These are phyloP conservation scores for Sarcophaga carnaria DNA, from an alignment of 2,888 invertebrate genomes.

Conservation along the genomic window DNA sequence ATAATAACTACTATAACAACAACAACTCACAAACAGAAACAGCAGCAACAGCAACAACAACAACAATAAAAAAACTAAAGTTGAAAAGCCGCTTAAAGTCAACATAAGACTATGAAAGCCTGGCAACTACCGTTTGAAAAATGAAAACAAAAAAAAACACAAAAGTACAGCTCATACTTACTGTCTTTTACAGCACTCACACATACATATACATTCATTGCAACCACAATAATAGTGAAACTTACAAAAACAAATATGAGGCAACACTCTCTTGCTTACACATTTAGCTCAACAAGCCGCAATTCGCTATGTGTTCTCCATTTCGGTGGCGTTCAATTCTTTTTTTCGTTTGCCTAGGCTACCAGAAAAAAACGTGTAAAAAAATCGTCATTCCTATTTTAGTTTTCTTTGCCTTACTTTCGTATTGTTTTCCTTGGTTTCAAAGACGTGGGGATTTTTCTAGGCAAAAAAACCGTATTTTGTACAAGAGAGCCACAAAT, in stretches of 20 bases:
- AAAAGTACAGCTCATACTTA: background rate
- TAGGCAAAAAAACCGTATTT: background rate
- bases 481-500: background rate
- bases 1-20: background rate
- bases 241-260: background rate
- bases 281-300: slow-evolving; percentile 1
- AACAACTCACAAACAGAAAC: slow-evolving; percentile 8
- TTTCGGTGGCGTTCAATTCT: background rate
- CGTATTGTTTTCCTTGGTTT: background rate
- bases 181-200: background rate
- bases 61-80: slow-evolving; percentile 28
- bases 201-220: background rate
- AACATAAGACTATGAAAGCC: slow-evolving; percentile 54
- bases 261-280: background rate
- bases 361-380: background rate
- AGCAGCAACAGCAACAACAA: background rate
- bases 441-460: background rate
- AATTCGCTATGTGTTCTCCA: slow-evolving; percentile 11
- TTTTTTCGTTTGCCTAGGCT: background rate
- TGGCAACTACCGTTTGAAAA: slow-evolving; percentile 39
- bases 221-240: slow-evolving; percentile 1
- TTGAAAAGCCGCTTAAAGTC: slow-evolving; percentile 64
- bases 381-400: background rate
- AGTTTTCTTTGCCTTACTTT: background rate
- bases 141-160: slow-evolving; percentile 8